These are phyloP conservation scores for Spea multiplicata DNA, from an alignment of 2,113 vertebrate species.

Conservation along the genomic window DNA sequence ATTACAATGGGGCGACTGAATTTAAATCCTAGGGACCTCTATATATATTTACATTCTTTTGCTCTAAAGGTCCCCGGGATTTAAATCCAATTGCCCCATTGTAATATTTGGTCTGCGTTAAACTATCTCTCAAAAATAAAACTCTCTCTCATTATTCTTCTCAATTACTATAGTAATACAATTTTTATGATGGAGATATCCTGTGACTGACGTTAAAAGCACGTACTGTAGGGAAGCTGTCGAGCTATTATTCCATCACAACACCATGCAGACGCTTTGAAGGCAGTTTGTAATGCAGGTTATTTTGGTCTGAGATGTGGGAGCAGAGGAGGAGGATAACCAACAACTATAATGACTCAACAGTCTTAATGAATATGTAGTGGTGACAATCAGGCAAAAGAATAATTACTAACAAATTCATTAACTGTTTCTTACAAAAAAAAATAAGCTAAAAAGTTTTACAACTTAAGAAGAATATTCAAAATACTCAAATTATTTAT, in stretches of 20 bases:
- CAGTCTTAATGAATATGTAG: neutral
- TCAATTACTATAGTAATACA: too few species aligned
- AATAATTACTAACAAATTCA: neutral
- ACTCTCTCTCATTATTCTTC: too few species aligned
- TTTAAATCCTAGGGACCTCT: too few species aligned
- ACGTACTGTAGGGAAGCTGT: neutral
- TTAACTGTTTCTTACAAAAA: neutral
- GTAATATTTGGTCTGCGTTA: too few species aligned
- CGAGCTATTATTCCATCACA: neutral
- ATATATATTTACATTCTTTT: too few species aligned
- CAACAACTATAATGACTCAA: neutral
- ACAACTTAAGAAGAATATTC: too few species aligned
- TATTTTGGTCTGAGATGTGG: neutral
- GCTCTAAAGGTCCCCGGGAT: too few species aligned
- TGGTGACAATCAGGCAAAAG: slow-evolving; percentile 2
- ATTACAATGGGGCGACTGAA: too few species aligned
- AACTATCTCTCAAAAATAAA: too few species aligned
- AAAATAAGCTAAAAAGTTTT: neutral
- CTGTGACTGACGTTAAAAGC: neutral
- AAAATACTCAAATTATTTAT: too few species aligned
- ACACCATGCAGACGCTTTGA: slow-evolving; percentile 1
- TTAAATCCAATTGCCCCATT: too few species aligned
- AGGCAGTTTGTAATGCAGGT: neutral
- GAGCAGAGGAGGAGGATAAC: neutral
- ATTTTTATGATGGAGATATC: neutral